phyloP scores from a whole-genome alignment of 2,888 invertebrate species.

The Leptopilina syphax region DNA sequence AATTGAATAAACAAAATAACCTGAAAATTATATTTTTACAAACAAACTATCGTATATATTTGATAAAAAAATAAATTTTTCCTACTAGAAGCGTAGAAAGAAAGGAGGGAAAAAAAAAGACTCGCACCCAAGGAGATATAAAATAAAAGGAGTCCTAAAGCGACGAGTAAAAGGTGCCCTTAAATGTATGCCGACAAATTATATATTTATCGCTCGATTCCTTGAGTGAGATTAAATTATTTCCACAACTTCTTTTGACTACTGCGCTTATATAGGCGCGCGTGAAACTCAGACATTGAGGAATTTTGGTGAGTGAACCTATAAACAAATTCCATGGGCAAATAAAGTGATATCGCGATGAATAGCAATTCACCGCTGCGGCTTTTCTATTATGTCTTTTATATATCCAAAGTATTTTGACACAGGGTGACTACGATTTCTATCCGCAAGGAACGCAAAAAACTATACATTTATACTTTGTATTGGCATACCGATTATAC shows the following conservation, averaged over 20 bases:
- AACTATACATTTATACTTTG: not conserved
- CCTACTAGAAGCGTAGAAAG: too few species aligned
- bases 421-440: not conserved
- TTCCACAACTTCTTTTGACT: constrained; percentile 24
- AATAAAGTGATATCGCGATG: constrained; percentile 31
- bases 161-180: not conserved
- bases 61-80: too few species aligned
- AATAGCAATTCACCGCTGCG: not conserved
- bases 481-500: not conserved
- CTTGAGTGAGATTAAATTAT: constrained; percentile 33
- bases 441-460: constrained; percentile 11
- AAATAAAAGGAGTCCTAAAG: not conserved
- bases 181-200: constrained; percentile 32
- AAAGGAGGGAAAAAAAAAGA: not conserved
- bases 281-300: constrained; percentile 20
- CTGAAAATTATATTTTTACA: too few species aligned
- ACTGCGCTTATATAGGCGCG: not conserved
- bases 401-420: constrained; percentile 36
- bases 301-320: constrained; percentile 34
- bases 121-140: not conserved
- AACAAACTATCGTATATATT: too few species aligned
- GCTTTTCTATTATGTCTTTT: constrained; percentile 26
- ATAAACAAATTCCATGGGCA: constrained; percentile 37
- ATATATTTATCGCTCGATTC: constrained; percentile 34
- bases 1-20: too few species aligned